Conservation (phyloP, 2,113 vertebrate genomes). For the Felis catus region F.catus_Fca126_mat1.0 CM031420.1:57989001-57989500, state of each 20-base stretch:
- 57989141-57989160: neutral
- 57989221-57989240: neutral
- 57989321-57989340: neutral
- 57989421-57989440: neutral
- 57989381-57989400: neutral
- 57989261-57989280: neutral
- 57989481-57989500: neutral
- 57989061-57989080: neutral
- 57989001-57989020: neutral
- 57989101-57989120: constrained; percentile 10
- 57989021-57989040: neutral
- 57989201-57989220: neutral
- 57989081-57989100: neutral
- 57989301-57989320: neutral
- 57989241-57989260: neutral
- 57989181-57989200: neutral
- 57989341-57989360: neutral
- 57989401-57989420: neutral
- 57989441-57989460: neutral
- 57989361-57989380: neutral
- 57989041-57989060: neutral
- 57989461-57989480: neutral
- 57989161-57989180: neutral
- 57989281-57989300: neutral
- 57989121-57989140: neutral